A percentile compares a stretch with the other conserved stretches of the same genome.
Conservation (phyloP, 2,797 vertebrate species). For the Selene dorsalis region DNA sequence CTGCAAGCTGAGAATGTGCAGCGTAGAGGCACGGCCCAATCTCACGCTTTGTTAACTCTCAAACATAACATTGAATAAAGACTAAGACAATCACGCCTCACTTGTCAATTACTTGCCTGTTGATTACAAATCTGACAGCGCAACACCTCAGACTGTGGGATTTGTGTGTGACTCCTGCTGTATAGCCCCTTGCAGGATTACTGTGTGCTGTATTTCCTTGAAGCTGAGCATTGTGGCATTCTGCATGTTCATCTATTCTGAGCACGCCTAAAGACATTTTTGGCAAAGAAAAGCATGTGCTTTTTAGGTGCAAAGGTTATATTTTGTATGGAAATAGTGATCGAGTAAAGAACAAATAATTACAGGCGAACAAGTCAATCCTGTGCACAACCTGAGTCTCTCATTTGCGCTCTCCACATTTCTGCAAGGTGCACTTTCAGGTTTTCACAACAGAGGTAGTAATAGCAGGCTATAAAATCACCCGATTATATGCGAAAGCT, state of each 20-base stretch:
- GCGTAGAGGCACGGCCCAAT: slow-evolving; percentile 71
- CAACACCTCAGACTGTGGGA: slow-evolving; percentile 38
- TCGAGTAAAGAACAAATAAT: background rate
- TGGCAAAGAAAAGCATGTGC: background rate
- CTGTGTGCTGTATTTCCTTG: too few species aligned
- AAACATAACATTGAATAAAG: slow-evolving; percentile 69
- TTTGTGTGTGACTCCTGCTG: background rate
- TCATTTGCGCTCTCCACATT: background rate
- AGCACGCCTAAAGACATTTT: background rate
- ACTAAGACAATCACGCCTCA: slow-evolving; percentile 69
- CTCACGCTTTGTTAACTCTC: slow-evolving; percentile 81
- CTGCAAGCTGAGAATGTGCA: slow-evolving; percentile 80
- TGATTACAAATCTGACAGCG: slow-evolving; percentile 66
- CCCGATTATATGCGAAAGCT: background rate
- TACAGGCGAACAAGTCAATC: background rate
- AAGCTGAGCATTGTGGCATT: background rate
- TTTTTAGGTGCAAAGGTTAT: background rate
- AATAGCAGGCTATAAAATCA: background rate
- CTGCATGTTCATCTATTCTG: background rate
- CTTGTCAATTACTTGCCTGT: slow-evolving; percentile 74
- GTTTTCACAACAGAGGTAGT: background rate
- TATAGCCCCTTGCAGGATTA: background rate
- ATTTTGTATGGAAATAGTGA: background rate
- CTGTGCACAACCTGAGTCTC: background rate
- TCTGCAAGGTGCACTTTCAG: background rate